Conservation (phyloP, 2,113 vertebrate species). For the Leuciscus idus region DNA sequence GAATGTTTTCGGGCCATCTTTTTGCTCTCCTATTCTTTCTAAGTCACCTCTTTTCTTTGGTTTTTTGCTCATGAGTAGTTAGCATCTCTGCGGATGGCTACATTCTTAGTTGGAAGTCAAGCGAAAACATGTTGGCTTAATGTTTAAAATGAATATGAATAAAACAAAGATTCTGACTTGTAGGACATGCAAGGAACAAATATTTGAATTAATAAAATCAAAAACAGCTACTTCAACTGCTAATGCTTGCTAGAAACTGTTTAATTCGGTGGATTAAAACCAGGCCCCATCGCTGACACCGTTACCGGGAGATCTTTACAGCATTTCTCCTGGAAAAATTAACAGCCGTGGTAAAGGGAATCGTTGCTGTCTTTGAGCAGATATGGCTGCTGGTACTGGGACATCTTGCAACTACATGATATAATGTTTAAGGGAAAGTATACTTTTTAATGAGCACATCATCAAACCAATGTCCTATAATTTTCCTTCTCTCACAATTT, state of each 20-base stretch:
- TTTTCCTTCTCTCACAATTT: not conserved
- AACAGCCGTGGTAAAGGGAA: not conserved
- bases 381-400: not conserved
- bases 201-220: not conserved
- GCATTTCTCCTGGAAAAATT: not conserved
- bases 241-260: not conserved
- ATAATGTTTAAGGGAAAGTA: slow-evolving; percentile 1
- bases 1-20: slow-evolving; percentile 20
- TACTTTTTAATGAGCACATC: slow-evolving; percentile 2
- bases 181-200: slow-evolving; percentile 2
- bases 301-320: not conserved
- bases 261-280: not conserved
- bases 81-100: not conserved
- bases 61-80: slow-evolving; percentile 11
- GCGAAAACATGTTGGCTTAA: not conserved
- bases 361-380: not conserved
- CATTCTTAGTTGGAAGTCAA: not conserved
- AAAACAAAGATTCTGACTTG: not conserved
- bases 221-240: not conserved
- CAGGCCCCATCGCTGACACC: not conserved
- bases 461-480: not conserved
- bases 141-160: not conserved
- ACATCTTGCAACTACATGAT: not conserved
- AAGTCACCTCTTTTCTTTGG: not conserved
- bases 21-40: slow-evolving; percentile 12